Base-by-base conservation (phyloP, 2,888 invertebrate genomes). In the Meteorus colon region DNA sequence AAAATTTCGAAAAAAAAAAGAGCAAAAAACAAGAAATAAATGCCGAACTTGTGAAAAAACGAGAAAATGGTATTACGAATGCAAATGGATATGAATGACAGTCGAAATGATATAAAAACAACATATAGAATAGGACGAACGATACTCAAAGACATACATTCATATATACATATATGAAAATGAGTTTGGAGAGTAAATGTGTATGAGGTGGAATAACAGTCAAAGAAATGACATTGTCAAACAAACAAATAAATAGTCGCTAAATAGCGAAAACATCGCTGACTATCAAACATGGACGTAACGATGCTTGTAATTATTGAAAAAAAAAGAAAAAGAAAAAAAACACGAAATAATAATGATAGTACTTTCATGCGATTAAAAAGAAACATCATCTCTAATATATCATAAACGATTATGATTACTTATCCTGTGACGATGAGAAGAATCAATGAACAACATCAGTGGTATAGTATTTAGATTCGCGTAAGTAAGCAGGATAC, bases 261-360 rank as follows among this genome's bases (percentile, higher is more conserved):
- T 12, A 45, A 45, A 48, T 48, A 16, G 16, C 4, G 48, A 65
- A 24, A 71, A 77, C 78, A 85, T 83, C 83, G 87, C 85, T 86
- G 87, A 87, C 83, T 74, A 74, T 87, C 37, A 19, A 84, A 86
- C 86, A 87, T 88, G 86, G 86, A 89, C 86, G 85, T 88, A 88
- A 88, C 83, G 84, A 88, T 88, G 88, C 88, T 89, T 89, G 89
- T 88, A 89, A 88, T 88, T 88, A 87, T 86, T 87, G 19, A 24
- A 55, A 24, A 19, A 55, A 3, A 48, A n/a, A 24, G 19, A 24
- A 55, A 24, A 19, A 55, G 0, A 48, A n/a, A 24, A 55, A 5
- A 24, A 55, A 86, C 86, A 14, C 60, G 86, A 87, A 12, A 41
- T 34, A 41, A 12, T 41, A 12, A 86, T 88, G 87, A 89, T 88